Base-by-base conservation (phyloP, 64 coral and sea anemone genomes). In the Dendrophyllia cribrosa region DNA sequence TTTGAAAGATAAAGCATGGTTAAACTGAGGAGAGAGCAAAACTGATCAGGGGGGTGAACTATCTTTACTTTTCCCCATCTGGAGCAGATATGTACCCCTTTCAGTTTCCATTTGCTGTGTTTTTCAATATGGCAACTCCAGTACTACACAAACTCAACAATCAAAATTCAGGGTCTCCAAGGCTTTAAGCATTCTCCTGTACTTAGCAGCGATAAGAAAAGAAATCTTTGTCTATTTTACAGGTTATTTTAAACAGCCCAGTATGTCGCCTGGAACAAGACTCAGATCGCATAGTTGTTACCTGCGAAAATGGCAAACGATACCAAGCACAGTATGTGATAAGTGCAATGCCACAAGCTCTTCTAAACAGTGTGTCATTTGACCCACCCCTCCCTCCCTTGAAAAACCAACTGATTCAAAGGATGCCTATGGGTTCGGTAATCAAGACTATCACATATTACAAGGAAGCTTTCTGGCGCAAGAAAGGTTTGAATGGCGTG, bases 391-490 rank as follows among this genome's bases (percentile, higher is more conserved):
- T 98, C 25, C 94, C 96, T 83, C 89, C 96, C 8, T 77, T 98
- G 59, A 98, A 95, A 75, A 98, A 95, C 66, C 96, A 98, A 45
- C 55, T 98, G 63, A 90, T 98, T 23, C 96, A 98, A 65, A 79
- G 91, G 48, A 98, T 98, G 19, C 96, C 96, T 1, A 98, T 98
- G 96, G 96, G 96, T 55, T 95, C 96, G 21, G 96, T 98, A 4
- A 98, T 98, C 17, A 98, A 98, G 89, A 98, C 96, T 7, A 78
- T 98, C 52, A 98, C 90, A 75, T 98, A 88, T 69, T 98, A 98
- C 86, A 83, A 95, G 44, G 78, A 81, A 34, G 87, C 96, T 17
- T 89, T 95, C 70, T 98, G 96, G 96, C 77, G 93, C 15, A 81
- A 95, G 9, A 95, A 95, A 50, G 93, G 93, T 34, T 72, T 98